Evolutionary conservation across 2,113 vertebrate species (phyloP).

Genomic region (Euleptes europaea): DNA sequence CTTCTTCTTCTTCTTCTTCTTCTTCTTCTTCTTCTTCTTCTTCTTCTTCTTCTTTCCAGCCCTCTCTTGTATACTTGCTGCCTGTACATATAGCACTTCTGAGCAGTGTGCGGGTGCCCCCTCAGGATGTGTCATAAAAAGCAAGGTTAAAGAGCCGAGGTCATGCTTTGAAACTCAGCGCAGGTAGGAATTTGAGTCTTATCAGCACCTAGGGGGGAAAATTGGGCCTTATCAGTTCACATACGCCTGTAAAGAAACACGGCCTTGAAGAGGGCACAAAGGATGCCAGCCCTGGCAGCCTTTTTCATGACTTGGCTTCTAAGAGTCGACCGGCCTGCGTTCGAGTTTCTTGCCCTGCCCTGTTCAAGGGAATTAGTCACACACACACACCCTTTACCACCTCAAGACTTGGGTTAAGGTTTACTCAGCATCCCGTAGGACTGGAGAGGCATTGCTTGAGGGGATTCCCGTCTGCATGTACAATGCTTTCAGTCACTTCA

Average conservation of each 20-base stretch:
- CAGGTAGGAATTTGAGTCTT: constrained; percentile 2
- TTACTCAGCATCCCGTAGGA: neutral
- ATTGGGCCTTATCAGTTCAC: constrained; percentile 15
- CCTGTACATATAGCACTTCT: constrained; percentile 24
- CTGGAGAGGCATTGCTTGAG: neutral
- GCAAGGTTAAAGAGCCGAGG: neutral
- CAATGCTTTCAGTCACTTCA: constrained; percentile 32
- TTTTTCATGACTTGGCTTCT: constrained; percentile 28
- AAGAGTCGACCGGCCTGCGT: constrained; percentile 36
- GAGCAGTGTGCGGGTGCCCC: neutral
- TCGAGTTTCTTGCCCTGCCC: constrained; percentile 35
- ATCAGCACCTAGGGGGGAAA: constrained; percentile 15
- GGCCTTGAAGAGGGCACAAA: constrained; percentile 22
- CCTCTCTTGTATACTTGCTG: constrained; percentile 21
- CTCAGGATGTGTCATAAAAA: constrained; percentile 29
- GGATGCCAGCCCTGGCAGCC: neutral
- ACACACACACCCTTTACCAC: constrained; percentile 33
- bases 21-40: too few relatives aligned
- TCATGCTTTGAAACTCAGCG: constrained; percentile 45
- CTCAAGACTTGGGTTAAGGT: constrained; percentile 16
- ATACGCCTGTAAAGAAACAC: neutral
- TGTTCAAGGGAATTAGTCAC: constrained; percentile 52
- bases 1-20: too few relatives aligned
- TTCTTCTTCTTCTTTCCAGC: too few relatives aligned
- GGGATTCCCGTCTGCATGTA: neutral